A percentile compares a stretch with the other conserved stretches of the same genome.
Conservation (phyloP, 2,113 vertebrate genomes). For the Hyperopisus bebe region DNA sequence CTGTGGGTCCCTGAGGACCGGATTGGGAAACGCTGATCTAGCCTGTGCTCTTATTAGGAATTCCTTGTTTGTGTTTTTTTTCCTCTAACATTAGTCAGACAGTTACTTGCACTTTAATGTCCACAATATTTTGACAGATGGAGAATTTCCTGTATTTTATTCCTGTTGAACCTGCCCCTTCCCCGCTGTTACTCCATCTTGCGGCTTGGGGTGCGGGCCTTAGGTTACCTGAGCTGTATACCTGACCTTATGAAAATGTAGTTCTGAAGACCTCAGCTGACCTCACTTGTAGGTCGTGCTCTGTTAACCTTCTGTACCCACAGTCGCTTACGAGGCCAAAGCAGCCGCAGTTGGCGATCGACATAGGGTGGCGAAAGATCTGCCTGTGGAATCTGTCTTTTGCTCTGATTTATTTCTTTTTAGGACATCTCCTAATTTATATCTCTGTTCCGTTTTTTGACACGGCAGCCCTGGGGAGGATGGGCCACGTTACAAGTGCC, state of each 20-base stretch:
- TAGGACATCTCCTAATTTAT: neutral
- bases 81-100: neutral
- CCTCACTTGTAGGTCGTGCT: neutral
- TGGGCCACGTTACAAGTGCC: neutral
- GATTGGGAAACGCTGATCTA: neutral
- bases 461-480: neutral
- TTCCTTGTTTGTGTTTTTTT: neutral
- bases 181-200: neutral
- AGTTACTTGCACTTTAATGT: neutral
- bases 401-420: neutral
- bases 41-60: neutral
- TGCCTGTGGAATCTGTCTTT: neutral
- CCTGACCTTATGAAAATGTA: neutral
- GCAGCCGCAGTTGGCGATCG: neutral
- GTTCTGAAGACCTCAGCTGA: conserved; percentile 6
- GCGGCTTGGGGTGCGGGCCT: neutral
- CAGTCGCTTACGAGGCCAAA: neutral
- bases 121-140: neutral
- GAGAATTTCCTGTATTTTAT: neutral
- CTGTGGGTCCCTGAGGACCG: neutral
- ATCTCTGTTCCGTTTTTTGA: neutral
- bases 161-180: neutral
- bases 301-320: neutral
- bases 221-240: neutral
- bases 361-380: neutral